Conservation (phyloP, 1,140 invertebrate genomes). For the Lutraria rhynchaena region DNA sequence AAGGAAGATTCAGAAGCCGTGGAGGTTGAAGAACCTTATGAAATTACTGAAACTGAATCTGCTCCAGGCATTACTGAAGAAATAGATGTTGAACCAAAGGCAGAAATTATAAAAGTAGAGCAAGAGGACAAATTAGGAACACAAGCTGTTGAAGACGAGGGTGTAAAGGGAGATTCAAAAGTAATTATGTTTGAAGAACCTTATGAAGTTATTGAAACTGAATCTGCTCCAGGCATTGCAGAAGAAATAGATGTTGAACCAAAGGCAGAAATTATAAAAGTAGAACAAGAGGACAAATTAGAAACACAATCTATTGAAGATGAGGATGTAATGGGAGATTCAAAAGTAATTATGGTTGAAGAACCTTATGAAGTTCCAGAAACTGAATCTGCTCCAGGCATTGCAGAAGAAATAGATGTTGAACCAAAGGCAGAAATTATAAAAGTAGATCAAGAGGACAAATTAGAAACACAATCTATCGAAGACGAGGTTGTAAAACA, state of each 20-base stretch:
- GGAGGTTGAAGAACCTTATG: constrained; percentile 1
- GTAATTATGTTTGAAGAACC: constrained; percentile 15
- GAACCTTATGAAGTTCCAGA: constrained; percentile 24
- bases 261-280: constrained; percentile 61
- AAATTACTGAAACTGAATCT: constrained; percentile 31
- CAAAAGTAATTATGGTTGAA: constrained; percentile 24
- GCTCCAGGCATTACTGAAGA: background rate
- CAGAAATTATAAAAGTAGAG: constrained; percentile 60
- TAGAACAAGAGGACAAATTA: constrained; percentile 42
- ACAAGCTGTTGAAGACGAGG: constrained; percentile 29
- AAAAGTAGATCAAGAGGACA: background rate
- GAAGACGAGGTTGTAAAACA: background rate
- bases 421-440: constrained; percentile 6
- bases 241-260: constrained; percentile 40
- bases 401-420: constrained; percentile 19
- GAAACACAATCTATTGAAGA: constrained; percentile 39
- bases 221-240: background rate
- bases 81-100: constrained; percentile 50
- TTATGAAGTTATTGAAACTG: constrained; percentile 27
- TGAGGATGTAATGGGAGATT: constrained; percentile 29
- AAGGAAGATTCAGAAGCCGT: constrained; percentile 44
- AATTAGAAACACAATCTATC: no score
- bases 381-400: constrained; percentile 6
- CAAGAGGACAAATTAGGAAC: constrained; percentile 25
- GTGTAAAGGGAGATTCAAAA: constrained; percentile 30